Evolutionary conservation across 2,797 vertebrate genomes (phyloP), one percentile per base, ranked within the genome.

Genomic region (Antennarius maculatus): DNA sequence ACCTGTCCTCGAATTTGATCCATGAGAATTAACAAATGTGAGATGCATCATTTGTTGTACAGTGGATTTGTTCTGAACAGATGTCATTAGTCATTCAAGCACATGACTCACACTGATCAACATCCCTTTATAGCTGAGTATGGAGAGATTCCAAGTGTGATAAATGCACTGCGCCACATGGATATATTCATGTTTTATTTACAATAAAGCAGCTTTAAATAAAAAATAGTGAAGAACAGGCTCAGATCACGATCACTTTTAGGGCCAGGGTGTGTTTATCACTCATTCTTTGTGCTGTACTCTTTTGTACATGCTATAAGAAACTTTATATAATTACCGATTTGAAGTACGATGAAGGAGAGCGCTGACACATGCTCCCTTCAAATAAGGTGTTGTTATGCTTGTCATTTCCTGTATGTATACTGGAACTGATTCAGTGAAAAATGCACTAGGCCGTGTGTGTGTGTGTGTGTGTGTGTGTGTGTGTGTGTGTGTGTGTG

Each of bases 361-460:
- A 28, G 9, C 13, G 37, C 4, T 39, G 7, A 39, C 7, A 39
- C 37, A 4, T 39, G 37, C 7, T 39, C 2, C 37, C 23, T 23
- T 23, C 23, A 23, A 23, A 23, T 23, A 23, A 90, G 86, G 86
- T 88, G 88, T 87, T 82, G 86, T 87, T 65, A 82, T 79, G 71
- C 1, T 1, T 74, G 71, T 75, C 62, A 88, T 89, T 89, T 91
- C 87, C 90, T 85, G 89, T 88, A 74, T 88, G 86, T 90, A 78
- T 63, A 74, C 77, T 81, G 76, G 74, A 75, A 48, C 13, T 45
- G 29, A 72, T 74, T 85, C 77, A 79, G 37, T 47, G 62, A 73
- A 72, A 71, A 88, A 76, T 31, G 50, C 41, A 72, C 8, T 14
- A 27, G 59, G 34, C 62, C 48, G 2, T 59, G 28, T 29, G 6